Conservation (phyloP, 2,113 vertebrate species). For the Brevimyrus niger region DNA sequence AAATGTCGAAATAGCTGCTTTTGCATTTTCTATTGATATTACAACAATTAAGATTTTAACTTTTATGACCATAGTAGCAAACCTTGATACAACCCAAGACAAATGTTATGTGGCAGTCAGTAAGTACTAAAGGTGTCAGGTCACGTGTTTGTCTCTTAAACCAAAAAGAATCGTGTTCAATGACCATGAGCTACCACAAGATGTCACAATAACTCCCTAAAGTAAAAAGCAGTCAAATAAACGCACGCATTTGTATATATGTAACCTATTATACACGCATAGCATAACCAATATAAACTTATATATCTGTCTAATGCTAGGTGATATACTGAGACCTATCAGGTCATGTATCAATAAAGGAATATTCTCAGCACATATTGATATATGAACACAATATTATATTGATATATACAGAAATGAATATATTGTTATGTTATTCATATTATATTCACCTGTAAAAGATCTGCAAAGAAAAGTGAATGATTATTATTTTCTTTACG, state of each 20-base stretch:
- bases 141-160: not conserved
- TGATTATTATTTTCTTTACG: not conserved
- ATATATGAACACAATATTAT: not conserved
- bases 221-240: not conserved
- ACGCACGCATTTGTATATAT: not conserved
- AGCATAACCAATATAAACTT: not conserved
- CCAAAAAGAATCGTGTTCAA: not conserved
- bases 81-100: not conserved
- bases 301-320: not conserved
- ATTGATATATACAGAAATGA: not conserved
- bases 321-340: not conserved
- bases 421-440: not conserved
- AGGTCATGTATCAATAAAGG: not conserved
- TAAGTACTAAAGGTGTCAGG: not conserved
- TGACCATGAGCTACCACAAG: constrained; percentile 31
- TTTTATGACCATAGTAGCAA: not conserved
- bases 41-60: not conserved
- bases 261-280: not conserved
- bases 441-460: not conserved
- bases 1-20: not conserved
- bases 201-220: constrained; percentile 36
- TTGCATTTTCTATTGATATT: not conserved
- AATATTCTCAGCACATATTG: not conserved
- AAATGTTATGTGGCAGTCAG: not conserved
- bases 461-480: not conserved